Conservation (phyloP, 1,140 invertebrate genomes). For the Mya arenaria region DNA sequence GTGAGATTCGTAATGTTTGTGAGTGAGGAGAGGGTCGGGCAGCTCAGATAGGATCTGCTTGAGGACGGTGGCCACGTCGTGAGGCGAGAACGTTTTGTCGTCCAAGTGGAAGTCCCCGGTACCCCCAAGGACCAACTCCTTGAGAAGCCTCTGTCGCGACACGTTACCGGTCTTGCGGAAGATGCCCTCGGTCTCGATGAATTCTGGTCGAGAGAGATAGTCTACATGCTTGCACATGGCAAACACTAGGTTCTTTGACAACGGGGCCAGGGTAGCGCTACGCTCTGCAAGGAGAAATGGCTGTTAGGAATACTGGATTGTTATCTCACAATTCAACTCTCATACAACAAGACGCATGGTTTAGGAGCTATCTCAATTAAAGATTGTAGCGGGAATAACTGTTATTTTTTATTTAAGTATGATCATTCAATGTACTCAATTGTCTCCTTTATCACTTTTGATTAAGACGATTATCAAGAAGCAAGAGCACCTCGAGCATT, state of each 20-base stretch:
- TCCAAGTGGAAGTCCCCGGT: conserved; percentile 84
- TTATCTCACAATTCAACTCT: too few relatives aligned
- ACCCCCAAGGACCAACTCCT: conserved; percentile 87
- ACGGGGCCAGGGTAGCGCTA: conserved; percentile 72
- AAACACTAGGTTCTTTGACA: conserved; percentile 88
- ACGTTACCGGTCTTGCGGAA: conserved; percentile 94
- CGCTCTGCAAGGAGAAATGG: too few relatives aligned
- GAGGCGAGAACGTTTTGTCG: conserved; percentile 88
- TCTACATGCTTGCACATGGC: conserved; percentile 90
- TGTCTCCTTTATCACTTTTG: too few relatives aligned
- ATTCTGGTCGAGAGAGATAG: conserved; percentile 86
- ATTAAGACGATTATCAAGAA: too few relatives aligned
- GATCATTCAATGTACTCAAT: too few relatives aligned
- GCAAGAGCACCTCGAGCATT: too few relatives aligned
- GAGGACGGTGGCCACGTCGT: conserved; percentile 95
- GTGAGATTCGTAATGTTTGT: conserved; percentile 93
- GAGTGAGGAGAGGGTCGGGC: conserved; percentile 93
- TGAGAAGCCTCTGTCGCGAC: conserved; percentile 91
- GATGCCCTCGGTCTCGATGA: conserved; percentile 92
- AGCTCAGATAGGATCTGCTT: conserved; percentile 93
- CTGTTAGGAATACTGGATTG: too few relatives aligned
- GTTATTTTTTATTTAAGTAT: too few relatives aligned
- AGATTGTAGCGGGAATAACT: too few relatives aligned
- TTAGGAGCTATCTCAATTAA: too few relatives aligned
- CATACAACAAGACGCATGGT: too few relatives aligned